phyloP scores from a whole-genome alignment of 2,888 invertebrate genomes.

The Thysanoteuthis rhombus region DNA sequence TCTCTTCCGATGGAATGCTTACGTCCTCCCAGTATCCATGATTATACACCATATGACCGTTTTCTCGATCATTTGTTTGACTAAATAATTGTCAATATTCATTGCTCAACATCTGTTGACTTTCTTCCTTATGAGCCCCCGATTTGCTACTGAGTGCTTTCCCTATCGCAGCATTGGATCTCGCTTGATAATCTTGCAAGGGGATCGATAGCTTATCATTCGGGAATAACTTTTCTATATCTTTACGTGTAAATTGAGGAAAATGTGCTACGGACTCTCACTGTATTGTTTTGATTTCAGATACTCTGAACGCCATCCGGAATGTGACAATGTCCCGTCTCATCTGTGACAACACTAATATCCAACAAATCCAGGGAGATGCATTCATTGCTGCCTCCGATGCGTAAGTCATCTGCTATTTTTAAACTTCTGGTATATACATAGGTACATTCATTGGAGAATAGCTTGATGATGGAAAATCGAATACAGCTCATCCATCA shows the following conservation, averaged over 20 bases:
- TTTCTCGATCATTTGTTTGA: no score
- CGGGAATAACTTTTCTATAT: no score
- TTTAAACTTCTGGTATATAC: no score
- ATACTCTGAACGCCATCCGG: constrained; percentile 20
- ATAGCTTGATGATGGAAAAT: no score
- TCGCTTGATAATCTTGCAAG: neutral
- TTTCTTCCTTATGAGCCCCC: neutral
- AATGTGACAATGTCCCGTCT: constrained; percentile 32
- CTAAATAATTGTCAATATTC: no score
- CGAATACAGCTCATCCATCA: no score
- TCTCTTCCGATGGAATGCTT: no score
- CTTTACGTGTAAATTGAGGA: neutral
- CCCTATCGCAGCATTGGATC: neutral
- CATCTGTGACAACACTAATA: constrained; percentile 34
- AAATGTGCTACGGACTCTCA: neutral
- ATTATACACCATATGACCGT: no score
- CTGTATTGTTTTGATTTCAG: constrained; percentile 15
- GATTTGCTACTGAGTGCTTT: neutral
- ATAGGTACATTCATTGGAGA: no score
- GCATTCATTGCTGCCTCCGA: constrained; percentile 29
- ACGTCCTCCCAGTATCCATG: no score
- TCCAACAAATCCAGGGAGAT: constrained; percentile 28
- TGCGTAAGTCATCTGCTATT: neutral
- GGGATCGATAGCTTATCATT: no score
- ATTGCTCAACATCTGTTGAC: no score